Conservation (phyloP, 2,888 invertebrate genomes). For the Acrobasis consociella region DNA sequence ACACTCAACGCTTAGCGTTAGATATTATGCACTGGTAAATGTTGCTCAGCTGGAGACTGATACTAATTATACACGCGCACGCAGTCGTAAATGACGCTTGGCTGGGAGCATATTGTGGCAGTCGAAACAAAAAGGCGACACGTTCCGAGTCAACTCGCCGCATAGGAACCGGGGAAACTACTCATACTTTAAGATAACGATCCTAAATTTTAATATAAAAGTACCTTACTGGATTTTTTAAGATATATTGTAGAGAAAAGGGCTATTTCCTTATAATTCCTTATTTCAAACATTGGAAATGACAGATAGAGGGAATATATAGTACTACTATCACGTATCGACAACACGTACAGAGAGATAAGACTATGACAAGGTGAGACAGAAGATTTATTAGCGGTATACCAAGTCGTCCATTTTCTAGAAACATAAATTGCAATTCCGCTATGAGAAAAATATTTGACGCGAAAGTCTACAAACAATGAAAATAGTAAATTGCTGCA, state of each 20-base stretch:
- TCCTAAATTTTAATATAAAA: conserved; percentile 47
- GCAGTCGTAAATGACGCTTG: conserved; percentile 7
- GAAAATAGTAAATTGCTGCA: conserved; percentile 1
- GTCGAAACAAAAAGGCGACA: conserved; percentile 22
- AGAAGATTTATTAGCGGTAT: too few species aligned
- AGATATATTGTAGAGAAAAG: too few species aligned
- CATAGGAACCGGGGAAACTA: conserved; percentile 52
- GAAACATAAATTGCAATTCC: not conserved
- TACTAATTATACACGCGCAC: conserved; percentile 21
- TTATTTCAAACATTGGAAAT: too few species aligned
- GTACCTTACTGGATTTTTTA: conserved; percentile 28
- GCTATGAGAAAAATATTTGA: not conserved
- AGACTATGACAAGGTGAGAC: too few species aligned
- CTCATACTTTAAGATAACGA: conserved; percentile 34
- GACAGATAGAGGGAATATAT: not conserved
- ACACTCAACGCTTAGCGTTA: conserved; percentile 2
- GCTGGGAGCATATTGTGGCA: conserved; percentile 18
- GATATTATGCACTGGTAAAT: conserved; percentile 11
- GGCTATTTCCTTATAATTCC: too few species aligned
- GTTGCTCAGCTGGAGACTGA: conserved; percentile 21
- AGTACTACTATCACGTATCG: too few species aligned
- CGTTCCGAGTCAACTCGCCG: conserved; percentile 29
- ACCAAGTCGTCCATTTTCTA: not conserved
- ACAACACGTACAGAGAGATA: too few species aligned
- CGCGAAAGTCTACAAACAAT: not conserved